These are phyloP conservation scores for Crocallis elinguaria DNA, from an alignment of 2,888 invertebrate genomes.

Conservation along the genomic window DNA sequence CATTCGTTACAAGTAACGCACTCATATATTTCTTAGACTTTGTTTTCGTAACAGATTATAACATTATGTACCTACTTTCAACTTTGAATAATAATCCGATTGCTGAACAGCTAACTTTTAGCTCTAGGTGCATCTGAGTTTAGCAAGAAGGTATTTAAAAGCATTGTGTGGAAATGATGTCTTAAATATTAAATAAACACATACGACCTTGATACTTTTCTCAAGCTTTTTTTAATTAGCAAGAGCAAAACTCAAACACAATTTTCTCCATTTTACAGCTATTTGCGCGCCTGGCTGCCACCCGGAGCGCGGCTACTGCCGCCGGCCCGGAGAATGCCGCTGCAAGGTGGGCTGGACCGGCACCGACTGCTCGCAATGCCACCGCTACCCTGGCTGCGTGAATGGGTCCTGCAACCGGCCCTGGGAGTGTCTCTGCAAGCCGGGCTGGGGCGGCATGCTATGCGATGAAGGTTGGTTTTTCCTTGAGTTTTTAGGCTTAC, in stretches of 20 bases:
- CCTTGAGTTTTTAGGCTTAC: neutral
- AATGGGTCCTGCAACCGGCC: slow-evolving; percentile 93
- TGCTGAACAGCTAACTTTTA: too few species aligned
- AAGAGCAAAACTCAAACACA: too few species aligned
- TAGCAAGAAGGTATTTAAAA: too few species aligned
- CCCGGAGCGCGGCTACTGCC: slow-evolving; percentile 93
- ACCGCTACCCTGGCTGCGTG: slow-evolving; percentile 94
- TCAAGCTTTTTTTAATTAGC: neutral
- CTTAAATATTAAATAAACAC: too few species aligned
- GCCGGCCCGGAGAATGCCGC: slow-evolving; percentile 85
- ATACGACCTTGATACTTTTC: neutral
- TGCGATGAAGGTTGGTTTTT: slow-evolving; percentile 91
- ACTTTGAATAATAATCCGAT: too few species aligned
- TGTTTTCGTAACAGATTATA: too few species aligned
- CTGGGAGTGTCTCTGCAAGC: slow-evolving; percentile 95
- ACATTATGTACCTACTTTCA: too few species aligned
- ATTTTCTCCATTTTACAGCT: slow-evolving; percentile 81
- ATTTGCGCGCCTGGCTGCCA: slow-evolving; percentile 93
- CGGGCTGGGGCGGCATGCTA: slow-evolving; percentile 96
- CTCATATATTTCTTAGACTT: too few species aligned
- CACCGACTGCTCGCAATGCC: slow-evolving; percentile 89
- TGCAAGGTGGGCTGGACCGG: slow-evolving; percentile 97
- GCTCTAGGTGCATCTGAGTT: too few species aligned
- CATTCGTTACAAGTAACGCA: too few species aligned
- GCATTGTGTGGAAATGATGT: too few species aligned